phyloP scores from a whole-genome alignment of 1,140 invertebrate genomes.

The Orchestia grillus region DNA sequence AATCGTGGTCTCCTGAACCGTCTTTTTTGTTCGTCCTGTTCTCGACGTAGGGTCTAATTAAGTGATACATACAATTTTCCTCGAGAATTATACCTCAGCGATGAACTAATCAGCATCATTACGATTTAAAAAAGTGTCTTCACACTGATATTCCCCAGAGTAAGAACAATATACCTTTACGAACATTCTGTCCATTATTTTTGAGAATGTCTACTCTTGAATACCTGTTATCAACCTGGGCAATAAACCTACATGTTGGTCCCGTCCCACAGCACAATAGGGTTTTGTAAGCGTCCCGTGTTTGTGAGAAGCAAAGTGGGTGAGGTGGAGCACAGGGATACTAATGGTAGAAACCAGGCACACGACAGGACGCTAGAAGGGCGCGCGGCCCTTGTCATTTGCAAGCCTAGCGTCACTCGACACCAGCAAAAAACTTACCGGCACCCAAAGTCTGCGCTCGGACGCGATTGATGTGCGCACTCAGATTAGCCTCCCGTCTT shows the following conservation, averaged over 20 bases:
- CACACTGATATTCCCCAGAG: not conserved
- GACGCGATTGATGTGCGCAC: slow-evolving; percentile 26
- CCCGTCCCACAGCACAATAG: not conserved
- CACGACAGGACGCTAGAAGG: not conserved
- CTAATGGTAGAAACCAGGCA: not conserved
- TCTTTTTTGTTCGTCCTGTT: no score
- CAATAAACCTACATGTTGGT: no score
- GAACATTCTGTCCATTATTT: no score
- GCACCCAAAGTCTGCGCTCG: not conserved
- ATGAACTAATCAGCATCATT: not conserved
- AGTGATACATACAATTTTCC: no score
- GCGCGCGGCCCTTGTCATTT: not conserved
- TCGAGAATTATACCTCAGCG: not conserved
- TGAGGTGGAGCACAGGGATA: not conserved
- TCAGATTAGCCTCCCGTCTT: not conserved
- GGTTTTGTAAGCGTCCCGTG: not conserved
- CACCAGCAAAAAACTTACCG: not conserved
- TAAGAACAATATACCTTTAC: no score
- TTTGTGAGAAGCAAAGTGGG: not conserved
- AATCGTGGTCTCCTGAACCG: no score
- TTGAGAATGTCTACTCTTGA: no score
- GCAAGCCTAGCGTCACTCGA: slow-evolving; percentile 6
- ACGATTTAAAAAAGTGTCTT: not conserved
- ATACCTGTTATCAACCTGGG: no score
- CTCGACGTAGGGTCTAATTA: no score